These are phyloP conservation scores for Formica exsecta DNA, from an alignment of 1,140 invertebrate genomes.

Conservation along the genomic window DNA sequence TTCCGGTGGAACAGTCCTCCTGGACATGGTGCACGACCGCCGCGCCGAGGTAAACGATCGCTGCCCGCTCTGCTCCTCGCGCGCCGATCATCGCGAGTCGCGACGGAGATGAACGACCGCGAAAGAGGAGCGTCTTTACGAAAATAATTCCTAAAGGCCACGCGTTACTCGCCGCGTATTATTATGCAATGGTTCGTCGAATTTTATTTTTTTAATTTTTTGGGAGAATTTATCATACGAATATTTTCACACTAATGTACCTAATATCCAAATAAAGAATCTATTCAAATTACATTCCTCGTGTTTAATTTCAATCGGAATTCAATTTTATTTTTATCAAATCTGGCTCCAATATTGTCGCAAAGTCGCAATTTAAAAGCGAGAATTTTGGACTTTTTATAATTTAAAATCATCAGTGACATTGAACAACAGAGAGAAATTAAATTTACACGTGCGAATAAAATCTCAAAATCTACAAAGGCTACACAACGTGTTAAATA, in stretches of 20 bases:
- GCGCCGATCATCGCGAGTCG: constrained; percentile 28
- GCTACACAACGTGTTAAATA: background rate
- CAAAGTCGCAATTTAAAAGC: background rate
- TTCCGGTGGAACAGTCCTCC: constrained; percentile 76
- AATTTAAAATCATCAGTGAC: background rate
- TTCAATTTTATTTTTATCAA: background rate
- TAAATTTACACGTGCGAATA: background rate
- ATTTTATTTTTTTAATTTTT: too few species aligned
- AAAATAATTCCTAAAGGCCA: constrained; percentile 26
- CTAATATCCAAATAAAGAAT: background rate
- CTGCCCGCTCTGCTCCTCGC: too few species aligned
- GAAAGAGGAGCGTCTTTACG: background rate
- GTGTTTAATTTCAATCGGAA: background rate
- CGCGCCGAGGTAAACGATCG: constrained; percentile 56
- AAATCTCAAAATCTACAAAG: background rate
- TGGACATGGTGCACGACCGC: constrained; percentile 66
- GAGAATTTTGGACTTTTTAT: background rate
- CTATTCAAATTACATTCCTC: background rate
- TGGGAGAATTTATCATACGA: background rate
- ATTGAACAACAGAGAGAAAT: constrained; percentile 9
- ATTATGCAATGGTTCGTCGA: background rate
- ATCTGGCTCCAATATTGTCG: background rate
- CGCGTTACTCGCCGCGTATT: background rate
- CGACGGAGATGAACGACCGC: constrained; percentile 8
- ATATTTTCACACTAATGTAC: background rate